These are phyloP conservation scores for Philopedon plagiatum DNA, from an alignment of 2,888 invertebrate genomes.

Conservation along the genomic window DNA sequence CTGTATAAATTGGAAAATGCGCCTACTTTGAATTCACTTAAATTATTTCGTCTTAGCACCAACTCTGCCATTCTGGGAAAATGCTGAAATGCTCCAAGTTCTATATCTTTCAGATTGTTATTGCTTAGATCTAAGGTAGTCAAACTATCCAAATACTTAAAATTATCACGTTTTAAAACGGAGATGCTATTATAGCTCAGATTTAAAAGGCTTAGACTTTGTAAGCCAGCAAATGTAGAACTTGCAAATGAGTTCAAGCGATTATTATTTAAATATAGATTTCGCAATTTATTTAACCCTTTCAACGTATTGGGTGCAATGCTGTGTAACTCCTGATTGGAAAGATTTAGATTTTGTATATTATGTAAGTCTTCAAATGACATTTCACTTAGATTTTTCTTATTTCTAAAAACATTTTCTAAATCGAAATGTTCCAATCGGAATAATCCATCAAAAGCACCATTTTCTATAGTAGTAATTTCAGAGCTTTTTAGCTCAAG, in stretches of 20 bases:
- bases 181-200: slow-evolving; percentile 8
- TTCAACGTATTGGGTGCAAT: slow-evolving; percentile 27
- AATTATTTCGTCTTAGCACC: slow-evolving; percentile 49
- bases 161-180: slow-evolving; percentile 37
- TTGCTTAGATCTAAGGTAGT: slow-evolving; percentile 32
- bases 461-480: neutral
- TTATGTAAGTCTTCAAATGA: too few relatives aligned
- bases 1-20: slow-evolving; percentile 52
- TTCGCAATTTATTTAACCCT: slow-evolving; percentile 11
- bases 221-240: neutral
- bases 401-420: too few relatives aligned
- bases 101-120: slow-evolving; percentile 46
- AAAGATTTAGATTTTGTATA: too few relatives aligned
- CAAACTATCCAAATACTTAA: slow-evolving; percentile 37
- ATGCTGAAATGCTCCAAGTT: slow-evolving; percentile 50
- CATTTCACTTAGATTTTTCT: too few relatives aligned
- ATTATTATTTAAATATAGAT: slow-evolving; percentile 18
- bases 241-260: neutral
- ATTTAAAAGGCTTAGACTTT: neutral
- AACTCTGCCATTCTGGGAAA: slow-evolving; percentile 44
- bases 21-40: slow-evolving; percentile 51
- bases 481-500: neutral
- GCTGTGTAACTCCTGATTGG: too few relatives aligned
- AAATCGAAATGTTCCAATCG: neutral
- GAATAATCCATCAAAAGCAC: neutral